Evolutionary conservation across 2,888 invertebrate species (phyloP).

Genomic region (Netelia fuscicornis): DNA sequence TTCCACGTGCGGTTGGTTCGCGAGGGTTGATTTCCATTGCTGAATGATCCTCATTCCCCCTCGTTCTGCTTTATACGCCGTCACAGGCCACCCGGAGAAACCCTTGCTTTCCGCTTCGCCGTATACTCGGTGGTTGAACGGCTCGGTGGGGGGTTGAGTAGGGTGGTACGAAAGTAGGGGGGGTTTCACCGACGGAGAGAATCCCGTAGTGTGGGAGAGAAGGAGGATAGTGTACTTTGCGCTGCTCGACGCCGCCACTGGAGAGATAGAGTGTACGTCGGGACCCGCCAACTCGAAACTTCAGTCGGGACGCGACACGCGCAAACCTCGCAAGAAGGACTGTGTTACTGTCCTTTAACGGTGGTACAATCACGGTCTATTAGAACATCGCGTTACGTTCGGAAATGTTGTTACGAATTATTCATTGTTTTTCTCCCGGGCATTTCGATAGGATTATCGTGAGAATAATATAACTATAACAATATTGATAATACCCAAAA

Average conservation of each 20-base stretch:
- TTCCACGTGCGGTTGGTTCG: too few species aligned
- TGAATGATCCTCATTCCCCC: conserved; percentile 12
- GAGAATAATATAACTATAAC: background rate
- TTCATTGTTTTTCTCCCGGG: background rate
- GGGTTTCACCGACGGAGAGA: conserved; percentile 49
- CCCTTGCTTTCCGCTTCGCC: conserved; percentile 65
- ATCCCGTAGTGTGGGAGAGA: conserved; percentile 25
- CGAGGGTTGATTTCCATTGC: background rate
- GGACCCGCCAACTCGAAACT: conserved; percentile 77
- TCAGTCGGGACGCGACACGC: conserved; percentile 84
- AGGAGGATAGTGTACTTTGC: conserved; percentile 60
- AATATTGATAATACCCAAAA: background rate
- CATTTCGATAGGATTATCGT: conserved; percentile 4
- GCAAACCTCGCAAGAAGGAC: conserved; percentile 73
- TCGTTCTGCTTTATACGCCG: background rate
- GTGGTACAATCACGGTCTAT: background rate
- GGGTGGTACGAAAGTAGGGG: conserved; percentile 63
- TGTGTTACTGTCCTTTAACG: conserved; percentile 25
- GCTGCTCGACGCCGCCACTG: conserved; percentile 58
- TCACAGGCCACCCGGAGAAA: conserved; percentile 54
- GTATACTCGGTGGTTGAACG: conserved; percentile 50
- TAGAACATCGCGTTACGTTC: background rate
- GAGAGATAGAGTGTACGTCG: conserved; percentile 77
- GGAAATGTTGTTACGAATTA: background rate
- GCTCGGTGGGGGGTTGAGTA: conserved; percentile 46